These are phyloP conservation scores for Tapera naevia DNA, from an alignment of 2,797 vertebrate genomes.

Conservation along the genomic window DNA sequence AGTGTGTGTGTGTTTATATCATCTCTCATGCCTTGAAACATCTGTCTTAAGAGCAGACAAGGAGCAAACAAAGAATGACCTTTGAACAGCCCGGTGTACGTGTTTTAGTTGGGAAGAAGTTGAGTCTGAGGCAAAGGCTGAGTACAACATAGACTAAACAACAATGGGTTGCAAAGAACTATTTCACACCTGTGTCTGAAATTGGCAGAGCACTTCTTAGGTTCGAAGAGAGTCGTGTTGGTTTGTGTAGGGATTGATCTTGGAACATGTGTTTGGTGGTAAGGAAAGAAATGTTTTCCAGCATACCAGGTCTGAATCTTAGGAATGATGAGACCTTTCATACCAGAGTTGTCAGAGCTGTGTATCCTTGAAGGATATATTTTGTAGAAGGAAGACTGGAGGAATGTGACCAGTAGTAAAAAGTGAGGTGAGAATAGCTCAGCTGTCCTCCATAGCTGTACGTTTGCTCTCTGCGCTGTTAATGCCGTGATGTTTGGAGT, in stretches of 20 bases:
- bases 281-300: background rate
- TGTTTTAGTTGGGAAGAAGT: background rate
- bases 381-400: background rate
- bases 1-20: background rate
- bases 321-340: background rate
- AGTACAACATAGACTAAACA: background rate
- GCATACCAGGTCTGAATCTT: background rate
- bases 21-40: background rate
- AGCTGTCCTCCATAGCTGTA: background rate
- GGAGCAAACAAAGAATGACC: slow-evolving; percentile 24
- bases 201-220: background rate
- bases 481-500: background rate
- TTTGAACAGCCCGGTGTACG: background rate
- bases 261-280: background rate
- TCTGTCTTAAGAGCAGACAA: slow-evolving; percentile 1
- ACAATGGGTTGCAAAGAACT: background rate
- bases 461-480: background rate
- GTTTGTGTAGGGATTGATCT: background rate
- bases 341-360: background rate
- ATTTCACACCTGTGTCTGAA: background rate
- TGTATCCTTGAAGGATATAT: background rate
- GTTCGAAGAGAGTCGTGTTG: background rate
- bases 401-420: background rate
- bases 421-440: background rate
- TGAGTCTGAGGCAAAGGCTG: background rate